Percentiles rank a stretch among this genome's conserved stretches.
Evolutionary conservation across 2,888 invertebrate genomes (phyloP).

Genomic region (Synergus umbraculus): DNA sequence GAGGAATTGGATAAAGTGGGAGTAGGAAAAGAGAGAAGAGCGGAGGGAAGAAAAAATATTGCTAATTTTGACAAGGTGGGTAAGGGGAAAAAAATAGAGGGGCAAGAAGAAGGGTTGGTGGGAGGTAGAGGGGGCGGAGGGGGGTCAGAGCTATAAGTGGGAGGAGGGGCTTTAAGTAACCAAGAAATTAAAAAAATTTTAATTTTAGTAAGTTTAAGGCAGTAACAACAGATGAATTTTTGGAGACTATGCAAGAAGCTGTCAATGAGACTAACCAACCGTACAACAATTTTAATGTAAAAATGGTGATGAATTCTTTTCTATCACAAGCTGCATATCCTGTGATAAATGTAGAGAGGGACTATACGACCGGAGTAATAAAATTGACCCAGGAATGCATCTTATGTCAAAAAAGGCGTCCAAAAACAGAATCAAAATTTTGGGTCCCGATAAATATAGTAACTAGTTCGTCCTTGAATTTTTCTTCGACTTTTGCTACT

Average conservation of each 20-base stretch:
- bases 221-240: constrained; percentile 79
- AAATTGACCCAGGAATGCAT: constrained; percentile 76
- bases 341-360: constrained; percentile 79
- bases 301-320: constrained; percentile 79
- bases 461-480: constrained; percentile 50
- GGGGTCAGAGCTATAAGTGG: too few relatives aligned
- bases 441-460: constrained; percentile 67
- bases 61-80: too few relatives aligned
- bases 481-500: constrained; percentile 50
- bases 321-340: constrained; percentile 84
- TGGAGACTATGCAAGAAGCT: constrained; percentile 61
- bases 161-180: too few relatives aligned
- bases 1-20: too few relatives aligned
- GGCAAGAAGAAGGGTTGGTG: too few relatives aligned
- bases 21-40: too few relatives aligned
- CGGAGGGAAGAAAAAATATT: too few relatives aligned
- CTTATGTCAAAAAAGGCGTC: constrained; percentile 49
- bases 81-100: too few relatives aligned
- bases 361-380: constrained; percentile 77
- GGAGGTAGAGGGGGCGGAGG: too few relatives aligned
- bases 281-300: constrained; percentile 73
- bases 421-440: too few relatives aligned
- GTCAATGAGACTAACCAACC: constrained; percentile 34
- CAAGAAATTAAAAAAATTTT: too few relatives aligned
- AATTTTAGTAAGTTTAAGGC: constrained; percentile 60